Base-by-base conservation (phyloP, 2,113 vertebrate species). In the Etia nguti region DNA sequence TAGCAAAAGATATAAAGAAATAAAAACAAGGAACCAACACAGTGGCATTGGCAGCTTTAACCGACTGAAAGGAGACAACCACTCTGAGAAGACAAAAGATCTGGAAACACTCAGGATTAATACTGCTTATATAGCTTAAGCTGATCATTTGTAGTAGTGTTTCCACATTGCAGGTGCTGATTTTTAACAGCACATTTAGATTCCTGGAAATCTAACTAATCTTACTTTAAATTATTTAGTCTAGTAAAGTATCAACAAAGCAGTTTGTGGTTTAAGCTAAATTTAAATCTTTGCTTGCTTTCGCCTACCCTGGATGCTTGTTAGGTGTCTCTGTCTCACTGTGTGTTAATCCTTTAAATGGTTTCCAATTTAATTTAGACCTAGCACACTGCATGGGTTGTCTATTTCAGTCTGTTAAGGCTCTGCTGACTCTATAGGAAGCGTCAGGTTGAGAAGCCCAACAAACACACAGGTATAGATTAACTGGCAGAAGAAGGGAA, bases 361-460 rank as follows among this genome's bases (percentile, higher is more conserved):
- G 38, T 77, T 75, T 88, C 79, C 73, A 87, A 82, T 80, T 82
- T 79, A 87, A 93, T 95, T 92, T 89, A 86, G 88, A 85, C 83
- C 90, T 82, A 90, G 50, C 79, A 82, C 60, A 81, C 90, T 56
- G 88, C 80, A 81, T 84, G 83, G 94, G 96, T 96, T 95, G 96
- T 97, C 96, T 95, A 90, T 95, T 97, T 97, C 95, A 96, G 95
- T 93, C 95, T 92, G 95, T 96, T 97, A 97, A 96, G 92, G 95
- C 96, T 95, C 93, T 94, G 96, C 94, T 95, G 95, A 96, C 95
- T 94, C 91, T 89, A 92, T 90, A 94, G 92, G 85, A 90, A 94
- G 93, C 86, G 93, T 95, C 94, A 95, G 95, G 93, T 95, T 89
- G 86, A 94, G 86, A 94, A 94, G 94, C 93, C 94, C 93, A 94